Evolutionary conservation across 2,797 vertebrate species (phyloP).

Genomic region (Poeciliopsis turneri): DNA sequence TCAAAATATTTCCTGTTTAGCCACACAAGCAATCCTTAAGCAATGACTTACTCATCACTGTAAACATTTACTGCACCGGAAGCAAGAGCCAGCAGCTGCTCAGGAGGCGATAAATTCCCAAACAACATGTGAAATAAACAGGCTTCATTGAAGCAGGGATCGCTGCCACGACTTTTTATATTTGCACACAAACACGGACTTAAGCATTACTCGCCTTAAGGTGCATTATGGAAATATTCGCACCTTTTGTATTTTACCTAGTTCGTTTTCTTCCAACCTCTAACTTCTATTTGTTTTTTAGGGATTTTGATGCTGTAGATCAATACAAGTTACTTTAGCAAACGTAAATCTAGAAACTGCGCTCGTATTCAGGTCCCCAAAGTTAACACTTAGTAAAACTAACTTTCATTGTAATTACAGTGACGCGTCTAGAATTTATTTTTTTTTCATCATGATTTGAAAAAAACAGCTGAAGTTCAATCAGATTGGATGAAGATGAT

Average conservation of each 20-base stretch:
- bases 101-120: constrained; percentile 60
- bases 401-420: neutral
- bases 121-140: constrained; percentile 60
- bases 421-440: neutral
- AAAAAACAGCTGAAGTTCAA: neutral
- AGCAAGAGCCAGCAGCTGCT: constrained; percentile 56
- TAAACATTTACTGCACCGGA: constrained; percentile 73
- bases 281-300: neutral
- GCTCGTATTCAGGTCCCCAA: neutral
- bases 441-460: neutral
- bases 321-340: neutral
- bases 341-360: neutral
- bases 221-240: neutral
- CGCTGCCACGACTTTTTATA: constrained; percentile 21
- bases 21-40: constrained; percentile 36
- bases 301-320: neutral
- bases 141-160: constrained; percentile 50
- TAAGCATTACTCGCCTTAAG: neutral
- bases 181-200: neutral
- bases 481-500: neutral
- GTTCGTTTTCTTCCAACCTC: neutral
- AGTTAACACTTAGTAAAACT: neutral
- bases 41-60: constrained; percentile 65
- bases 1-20: constrained; percentile 54
- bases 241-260: too few species aligned